phyloP scores from a whole-genome alignment of 2,888 invertebrate species.

The Lydus trimaculatus region DNA sequence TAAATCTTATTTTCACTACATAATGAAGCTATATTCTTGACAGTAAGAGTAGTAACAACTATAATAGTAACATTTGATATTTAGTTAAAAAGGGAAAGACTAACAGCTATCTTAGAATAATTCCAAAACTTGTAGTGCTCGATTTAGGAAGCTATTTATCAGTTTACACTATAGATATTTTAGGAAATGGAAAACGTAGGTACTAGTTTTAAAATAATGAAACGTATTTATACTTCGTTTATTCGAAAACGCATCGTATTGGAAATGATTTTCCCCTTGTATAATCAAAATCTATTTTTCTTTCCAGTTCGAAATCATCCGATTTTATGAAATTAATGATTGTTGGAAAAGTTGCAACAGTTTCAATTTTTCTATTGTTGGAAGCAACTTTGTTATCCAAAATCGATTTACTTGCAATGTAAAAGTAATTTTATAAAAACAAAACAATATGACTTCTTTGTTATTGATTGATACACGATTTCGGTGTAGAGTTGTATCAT shows the following conservation, averaged over 20 bases:
- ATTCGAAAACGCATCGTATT: background rate
- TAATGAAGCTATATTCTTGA: no score
- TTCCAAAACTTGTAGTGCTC: no score
- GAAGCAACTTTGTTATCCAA: constrained; percentile 42
- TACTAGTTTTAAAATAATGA: no score
- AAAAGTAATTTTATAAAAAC: constrained; percentile 51
- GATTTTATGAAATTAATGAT: background rate
- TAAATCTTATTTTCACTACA: background rate
- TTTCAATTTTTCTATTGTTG: constrained; percentile 38
- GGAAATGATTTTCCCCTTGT: background rate
- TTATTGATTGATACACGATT: constrained; percentile 39
- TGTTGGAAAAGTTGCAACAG: background rate
- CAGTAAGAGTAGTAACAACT: no score
- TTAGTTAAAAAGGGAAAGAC: no score
- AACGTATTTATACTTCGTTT: background rate
- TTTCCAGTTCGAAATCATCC: background rate
- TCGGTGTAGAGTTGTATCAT: background rate
- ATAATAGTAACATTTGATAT: no score
- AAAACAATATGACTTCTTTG: constrained; percentile 37
- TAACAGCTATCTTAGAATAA: no score
- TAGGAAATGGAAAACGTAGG: no score
- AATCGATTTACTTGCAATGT: constrained; percentile 51
- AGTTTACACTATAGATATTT: no score
- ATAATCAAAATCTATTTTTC: background rate
- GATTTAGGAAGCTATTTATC: no score